These are phyloP conservation scores for Neodontobutis hainanensis DNA, from an alignment of 2,113 vertebrate species.

Conservation along the genomic window DNA sequence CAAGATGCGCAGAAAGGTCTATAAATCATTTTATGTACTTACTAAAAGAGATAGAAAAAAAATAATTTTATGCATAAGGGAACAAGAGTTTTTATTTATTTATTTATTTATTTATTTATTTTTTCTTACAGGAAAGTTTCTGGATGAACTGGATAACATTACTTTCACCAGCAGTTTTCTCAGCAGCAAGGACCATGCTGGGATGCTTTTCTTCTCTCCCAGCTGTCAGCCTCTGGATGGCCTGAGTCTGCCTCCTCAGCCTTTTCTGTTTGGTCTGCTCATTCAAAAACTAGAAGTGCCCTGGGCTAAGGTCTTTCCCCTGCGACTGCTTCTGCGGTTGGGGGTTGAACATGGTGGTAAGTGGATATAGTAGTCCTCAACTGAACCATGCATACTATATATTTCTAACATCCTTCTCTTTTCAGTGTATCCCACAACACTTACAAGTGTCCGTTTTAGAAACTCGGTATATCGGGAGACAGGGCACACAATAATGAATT, in stretches of 20 bases:
- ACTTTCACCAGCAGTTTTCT: slow-evolving; percentile 91
- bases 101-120: too few relatives aligned
- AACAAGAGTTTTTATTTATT: background rate
- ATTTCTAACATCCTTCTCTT: background rate
- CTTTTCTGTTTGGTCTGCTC: slow-evolving; percentile 89
- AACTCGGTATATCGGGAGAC: slow-evolving; percentile 90
- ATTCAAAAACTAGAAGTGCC: slow-evolving; percentile 94
- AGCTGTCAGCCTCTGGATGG: slow-evolving; percentile 86
- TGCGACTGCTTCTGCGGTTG: slow-evolving; percentile 89
- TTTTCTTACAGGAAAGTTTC: slow-evolving; percentile 82
- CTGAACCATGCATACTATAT: background rate
- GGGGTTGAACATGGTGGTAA: slow-evolving; percentile 88
- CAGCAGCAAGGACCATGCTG: slow-evolving; percentile 88
- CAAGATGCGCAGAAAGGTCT: slow-evolving; percentile 91
- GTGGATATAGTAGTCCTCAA: slow-evolving; percentile 17
- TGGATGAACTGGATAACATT: slow-evolving; percentile 89
- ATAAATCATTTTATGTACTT: background rate
- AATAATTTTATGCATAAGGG: background rate
- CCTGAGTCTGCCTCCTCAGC: slow-evolving; percentile 81
- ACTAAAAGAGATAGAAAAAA: too few relatives aligned
- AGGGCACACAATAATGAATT: slow-evolving; percentile 93
- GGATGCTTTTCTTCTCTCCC: slow-evolving; percentile 90
- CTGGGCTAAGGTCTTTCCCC: slow-evolving; percentile 95
- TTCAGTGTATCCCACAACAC: slow-evolving; percentile 85
- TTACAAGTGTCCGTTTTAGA: slow-evolving; percentile 85